Base-by-base conservation (phyloP, 2,113 vertebrate genomes). In the Parus major region DNA sequence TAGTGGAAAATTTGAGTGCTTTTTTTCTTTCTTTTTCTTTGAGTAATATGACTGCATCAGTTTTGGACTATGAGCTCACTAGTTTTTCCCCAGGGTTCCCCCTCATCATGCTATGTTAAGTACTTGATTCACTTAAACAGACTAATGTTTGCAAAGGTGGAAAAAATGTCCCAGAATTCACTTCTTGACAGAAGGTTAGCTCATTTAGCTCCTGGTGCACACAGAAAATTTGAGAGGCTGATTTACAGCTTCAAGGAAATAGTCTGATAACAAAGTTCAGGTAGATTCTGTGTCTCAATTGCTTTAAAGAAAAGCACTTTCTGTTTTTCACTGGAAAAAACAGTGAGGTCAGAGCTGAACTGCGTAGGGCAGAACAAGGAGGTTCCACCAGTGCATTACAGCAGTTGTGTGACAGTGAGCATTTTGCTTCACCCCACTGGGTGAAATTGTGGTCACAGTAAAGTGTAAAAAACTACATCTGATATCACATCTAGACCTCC, bases 1-100 rank as follows among this genome's bases (percentile, higher is more conserved):
- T 97, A 97, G 90, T 96, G 97, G 97, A 98, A 98, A 98, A 77
- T 94, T 63, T 97, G 97, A 97, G 95, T 89, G 42, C 28, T 93
- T 97, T 91, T 39, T 88, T 95, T 79, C 41, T 93, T 91, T 61
- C 55, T 83, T 95, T 95, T 90, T 93, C 91, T 96, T 95, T 81
- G n/a, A 79, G 71, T 73, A 70, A 83, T 96, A 85, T 96, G 96
- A 97, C 92, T 96, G 72, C 95, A 91, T 97, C 85, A 93, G 90
- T 93, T 95, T 94, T 75, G 91, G 95, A 84, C 95, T 93, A 91
- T 97, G 97, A 98, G 96, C 85, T 98, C 97, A 97, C 91, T 82
- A 39, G 78, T 78, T 86, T 96, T 95, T 93, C 96, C 93, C 97
- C 77, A 90, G 80, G 80, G 92, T 88, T 95, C 52, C 87, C 95